Percentiles rank a stretch among this genome's conserved stretches.
phyloP scores from a whole-genome alignment of 2,113 vertebrate species.

The zebrafish (Danio rerio) region GRCz12tu NC_133180.1:45176001-45176500 shows the following conservation, averaged over 20 bases:
- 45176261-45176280: conserved; percentile 44
- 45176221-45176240: conserved; percentile 31
- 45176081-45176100: too few relatives aligned
- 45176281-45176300: conserved; percentile 32
- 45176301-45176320: not conserved
- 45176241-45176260: conserved; percentile 43
- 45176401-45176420: conserved; percentile 33
- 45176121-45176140: not conserved
- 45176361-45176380: conserved; percentile 50
- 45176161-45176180: not conserved
- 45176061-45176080: too few relatives aligned
- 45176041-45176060: too few relatives aligned
- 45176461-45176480: conserved; percentile 46
- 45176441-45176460: conserved; percentile 51
- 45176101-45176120: not conserved
- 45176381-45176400: conserved; percentile 43
- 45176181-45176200: conserved; percentile 24
- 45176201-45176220: conserved; percentile 38
- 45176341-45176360: conserved; percentile 45
- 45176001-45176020: too few relatives aligned
- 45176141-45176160: not conserved
- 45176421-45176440: conserved; percentile 39
- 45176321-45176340: conserved; percentile 31
- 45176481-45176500: conserved; percentile 46
- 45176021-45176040: too few relatives aligned